Percentiles rank a stretch among this genome's conserved stretches.
phyloP scores from a whole-genome alignment of 2,888 invertebrate species.

The Minunthozetes semirufus region DNA sequence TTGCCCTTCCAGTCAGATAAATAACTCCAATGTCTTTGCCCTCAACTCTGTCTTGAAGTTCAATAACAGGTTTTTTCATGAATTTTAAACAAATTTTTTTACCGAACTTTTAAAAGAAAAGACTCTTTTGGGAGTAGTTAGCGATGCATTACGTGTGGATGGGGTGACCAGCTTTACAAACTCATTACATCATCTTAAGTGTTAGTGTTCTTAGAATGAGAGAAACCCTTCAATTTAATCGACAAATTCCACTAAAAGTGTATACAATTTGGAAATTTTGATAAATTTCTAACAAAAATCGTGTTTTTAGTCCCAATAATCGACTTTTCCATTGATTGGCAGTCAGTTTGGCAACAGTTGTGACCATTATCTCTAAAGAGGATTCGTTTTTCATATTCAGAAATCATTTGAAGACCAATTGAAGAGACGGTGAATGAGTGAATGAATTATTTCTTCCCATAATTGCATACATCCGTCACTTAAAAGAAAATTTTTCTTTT shows the following conservation, averaged over 20 bases:
- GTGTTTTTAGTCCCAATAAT: too few relatives aligned
- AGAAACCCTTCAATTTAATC: too few relatives aligned
- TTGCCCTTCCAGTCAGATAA: constrained; percentile 1
- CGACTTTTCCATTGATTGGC: too few relatives aligned
- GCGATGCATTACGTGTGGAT: not conserved
- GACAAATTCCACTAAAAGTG: too few relatives aligned
- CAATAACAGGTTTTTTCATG: constrained; percentile 23
- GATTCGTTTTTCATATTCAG: too few relatives aligned
- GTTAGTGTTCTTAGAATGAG: too few relatives aligned
- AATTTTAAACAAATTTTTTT: not conserved
- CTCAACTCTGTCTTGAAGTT: constrained; percentile 13
- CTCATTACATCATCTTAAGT: not conserved
- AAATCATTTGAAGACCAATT: too few relatives aligned
- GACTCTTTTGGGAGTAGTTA: not conserved
- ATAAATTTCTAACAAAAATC: too few relatives aligned
- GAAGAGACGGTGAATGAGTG: too few relatives aligned
- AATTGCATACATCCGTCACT: not conserved
- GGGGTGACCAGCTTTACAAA: not conserved
- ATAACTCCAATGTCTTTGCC: constrained; percentile 27
- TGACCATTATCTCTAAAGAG: too few relatives aligned
- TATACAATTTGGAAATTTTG: too few relatives aligned
- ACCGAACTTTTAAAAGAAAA: not conserved
- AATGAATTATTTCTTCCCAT: not conserved
- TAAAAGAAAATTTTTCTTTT: not conserved
- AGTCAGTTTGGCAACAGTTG: too few relatives aligned